Conservation (phyloP, 30 jellyfish, hydroid and myxozoan species). For the Hydractinia symbiolongicarpus region DNA sequence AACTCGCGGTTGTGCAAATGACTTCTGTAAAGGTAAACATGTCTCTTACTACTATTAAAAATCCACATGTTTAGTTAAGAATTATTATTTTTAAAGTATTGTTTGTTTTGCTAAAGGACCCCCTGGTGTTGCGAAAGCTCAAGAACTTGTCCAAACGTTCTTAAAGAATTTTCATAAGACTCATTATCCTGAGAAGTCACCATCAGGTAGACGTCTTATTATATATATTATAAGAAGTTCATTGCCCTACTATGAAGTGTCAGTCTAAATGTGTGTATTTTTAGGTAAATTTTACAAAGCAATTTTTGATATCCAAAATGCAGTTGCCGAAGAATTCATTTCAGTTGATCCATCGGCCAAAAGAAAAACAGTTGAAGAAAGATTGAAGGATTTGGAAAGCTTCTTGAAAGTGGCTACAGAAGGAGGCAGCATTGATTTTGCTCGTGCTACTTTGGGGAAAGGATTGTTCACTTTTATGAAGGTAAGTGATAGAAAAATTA, state of each 20-base stretch:
- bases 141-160: slow-evolving; percentile 13
- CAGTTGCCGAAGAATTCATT: slow-evolving; percentile 69
- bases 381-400: slow-evolving; percentile 46
- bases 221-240: not conserved
- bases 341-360: slow-evolving; percentile 48
- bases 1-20: slow-evolving; percentile 1
- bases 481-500: slow-evolving; percentile 29
- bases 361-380: slow-evolving; percentile 47
- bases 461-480: slow-evolving; percentile 53
- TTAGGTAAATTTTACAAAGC: slow-evolving; percentile 71
- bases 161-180: slow-evolving; percentile 9
- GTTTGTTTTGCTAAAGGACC: not conserved
- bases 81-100: not conserved
- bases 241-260: not conserved
- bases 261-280: not conserved
- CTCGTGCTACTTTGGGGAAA: slow-evolving; percentile 67
- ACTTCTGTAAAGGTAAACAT: not conserved
- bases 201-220: slow-evolving; percentile 13
- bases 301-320: slow-evolving; percentile 61
- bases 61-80: not conserved
- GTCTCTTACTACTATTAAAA: not conserved
- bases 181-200: slow-evolving; percentile 15
- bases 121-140: slow-evolving; percentile 19
- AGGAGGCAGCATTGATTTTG: slow-evolving; percentile 89
- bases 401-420: slow-evolving; percentile 64